phyloP scores from a whole-genome alignment of 2,888 invertebrate species.

The Schizotus pectinicornis region DNA sequence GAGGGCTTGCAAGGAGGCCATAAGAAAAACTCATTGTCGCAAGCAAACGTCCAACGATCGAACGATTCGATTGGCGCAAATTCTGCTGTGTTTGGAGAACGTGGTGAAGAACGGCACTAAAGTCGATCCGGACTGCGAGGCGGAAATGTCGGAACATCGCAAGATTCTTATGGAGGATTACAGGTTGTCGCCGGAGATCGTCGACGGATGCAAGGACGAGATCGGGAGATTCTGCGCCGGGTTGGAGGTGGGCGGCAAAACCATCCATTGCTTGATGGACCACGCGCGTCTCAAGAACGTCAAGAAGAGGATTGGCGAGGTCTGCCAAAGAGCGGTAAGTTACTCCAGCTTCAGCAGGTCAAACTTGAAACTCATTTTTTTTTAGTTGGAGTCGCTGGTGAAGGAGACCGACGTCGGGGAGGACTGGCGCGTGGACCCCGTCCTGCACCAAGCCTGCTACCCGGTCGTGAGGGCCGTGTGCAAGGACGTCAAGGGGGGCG shows the following conservation, averaged over 20 bases:
- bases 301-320: slow-evolving; percentile 70
- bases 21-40: slow-evolving; percentile 83
- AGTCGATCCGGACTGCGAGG: slow-evolving; percentile 78
- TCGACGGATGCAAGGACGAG: slow-evolving; percentile 85
- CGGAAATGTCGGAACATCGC: slow-evolving; percentile 91
- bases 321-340: slow-evolving; percentile 76
- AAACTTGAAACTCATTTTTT: slow-evolving; percentile 13
- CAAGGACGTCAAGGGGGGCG: slow-evolving; percentile 73
- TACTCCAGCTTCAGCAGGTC: neutral
- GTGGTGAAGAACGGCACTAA: slow-evolving; percentile 73
- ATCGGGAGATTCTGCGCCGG: slow-evolving; percentile 77
- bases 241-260: slow-evolving; percentile 81
- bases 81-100: slow-evolving; percentile 91
- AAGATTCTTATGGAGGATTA: slow-evolving; percentile 93
- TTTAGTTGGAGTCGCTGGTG: slow-evolving; percentile 77
- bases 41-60: slow-evolving; percentile 82
- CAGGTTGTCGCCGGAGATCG: slow-evolving; percentile 90
- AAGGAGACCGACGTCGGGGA: slow-evolving; percentile 92
- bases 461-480: slow-evolving; percentile 83
- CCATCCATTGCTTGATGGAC: slow-evolving; percentile 95
- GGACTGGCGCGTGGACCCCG: slow-evolving; percentile 94
- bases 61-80: slow-evolving; percentile 85
- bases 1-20: slow-evolving; percentile 88
- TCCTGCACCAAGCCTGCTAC: slow-evolving; percentile 84
- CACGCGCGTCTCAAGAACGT: slow-evolving; percentile 73